A percentile compares a stretch with the other conserved stretches of the same genome.
Conservation (phyloP, 2,797 vertebrate species). For the Enteromius treurensis region DNA sequence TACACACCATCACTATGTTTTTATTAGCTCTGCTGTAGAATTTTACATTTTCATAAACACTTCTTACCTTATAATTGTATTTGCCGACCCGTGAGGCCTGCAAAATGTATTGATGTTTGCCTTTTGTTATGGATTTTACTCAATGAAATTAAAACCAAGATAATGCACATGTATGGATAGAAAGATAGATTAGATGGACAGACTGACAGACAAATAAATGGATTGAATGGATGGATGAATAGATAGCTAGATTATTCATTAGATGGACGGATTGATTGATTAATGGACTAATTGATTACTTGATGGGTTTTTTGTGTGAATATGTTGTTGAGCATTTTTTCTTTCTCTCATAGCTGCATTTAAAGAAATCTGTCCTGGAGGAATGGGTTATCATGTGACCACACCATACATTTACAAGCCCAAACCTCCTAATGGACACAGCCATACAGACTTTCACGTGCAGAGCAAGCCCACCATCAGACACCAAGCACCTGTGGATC, state of each 20-base stretch:
- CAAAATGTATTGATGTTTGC: neutral
- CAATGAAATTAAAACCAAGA: neutral
- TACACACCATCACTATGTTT: slow-evolving; percentile 33
- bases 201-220: neutral
- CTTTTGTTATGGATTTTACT: neutral
- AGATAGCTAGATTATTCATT: neutral
- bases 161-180: no score
- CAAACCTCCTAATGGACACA: slow-evolving; percentile 67
- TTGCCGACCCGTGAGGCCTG: neutral
- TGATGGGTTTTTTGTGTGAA: neutral
- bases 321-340: neutral
- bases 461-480: slow-evolving; percentile 55
- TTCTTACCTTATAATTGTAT: neutral
- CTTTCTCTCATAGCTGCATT: slow-evolving; percentile 84
- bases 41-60: neutral
- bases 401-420: slow-evolving; percentile 77
- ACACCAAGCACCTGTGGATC: slow-evolving; percentile 81
- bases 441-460: slow-evolving; percentile 72
- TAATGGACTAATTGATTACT: no score
- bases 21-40: neutral
- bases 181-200: neutral
- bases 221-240: neutral
- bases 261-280: neutral
- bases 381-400: slow-evolving; percentile 98
- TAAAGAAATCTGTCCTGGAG: slow-evolving; percentile 98